A percentile compares a stretch with the other conserved stretches of the same genome.
Conservation (phyloP, 2,888 invertebrate genomes). For the Lochmaea crataegi region DNA sequence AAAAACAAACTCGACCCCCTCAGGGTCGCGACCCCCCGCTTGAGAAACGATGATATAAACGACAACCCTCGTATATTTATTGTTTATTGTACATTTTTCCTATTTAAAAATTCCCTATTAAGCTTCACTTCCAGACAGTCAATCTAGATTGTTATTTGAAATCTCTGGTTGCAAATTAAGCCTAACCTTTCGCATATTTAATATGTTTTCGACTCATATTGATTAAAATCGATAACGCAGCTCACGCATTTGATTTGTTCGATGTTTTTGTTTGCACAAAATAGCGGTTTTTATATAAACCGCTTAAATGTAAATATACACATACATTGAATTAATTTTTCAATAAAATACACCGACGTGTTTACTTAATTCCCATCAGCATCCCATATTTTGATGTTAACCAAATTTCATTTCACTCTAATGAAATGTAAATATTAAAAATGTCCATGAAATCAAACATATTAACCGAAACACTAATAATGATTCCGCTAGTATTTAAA, state of each 20-base stretch:
- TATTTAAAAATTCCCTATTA: too few relatives aligned
- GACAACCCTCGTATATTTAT: too few relatives aligned
- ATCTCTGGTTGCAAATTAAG: not conserved
- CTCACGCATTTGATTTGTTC: not conserved
- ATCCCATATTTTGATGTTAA: constrained; percentile 11
- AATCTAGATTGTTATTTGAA: too few relatives aligned
- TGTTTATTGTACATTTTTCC: too few relatives aligned
- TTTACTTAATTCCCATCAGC: constrained; percentile 11
- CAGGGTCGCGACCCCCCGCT: too few relatives aligned
- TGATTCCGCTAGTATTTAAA: not conserved
- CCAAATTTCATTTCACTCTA: constrained; percentile 11
- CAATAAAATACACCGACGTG: not conserved
- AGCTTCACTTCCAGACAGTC: too few relatives aligned
- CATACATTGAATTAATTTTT: not conserved
- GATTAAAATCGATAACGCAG: not conserved
- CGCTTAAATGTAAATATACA: constrained; percentile 5
- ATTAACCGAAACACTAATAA: constrained; percentile 11
- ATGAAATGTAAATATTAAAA: constrained; percentile 26
- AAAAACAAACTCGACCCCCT: too few relatives aligned
- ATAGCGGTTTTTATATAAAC: constrained; percentile 1
- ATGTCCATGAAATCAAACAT: not conserved
- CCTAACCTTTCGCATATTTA: not conserved
- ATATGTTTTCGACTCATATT: not conserved
- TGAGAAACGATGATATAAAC: too few relatives aligned
- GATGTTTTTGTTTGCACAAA: not conserved